These are phyloP conservation scores for Aphrophora alni DNA, from an alignment of 2,888 invertebrate genomes.

Conservation along the genomic window DNA sequence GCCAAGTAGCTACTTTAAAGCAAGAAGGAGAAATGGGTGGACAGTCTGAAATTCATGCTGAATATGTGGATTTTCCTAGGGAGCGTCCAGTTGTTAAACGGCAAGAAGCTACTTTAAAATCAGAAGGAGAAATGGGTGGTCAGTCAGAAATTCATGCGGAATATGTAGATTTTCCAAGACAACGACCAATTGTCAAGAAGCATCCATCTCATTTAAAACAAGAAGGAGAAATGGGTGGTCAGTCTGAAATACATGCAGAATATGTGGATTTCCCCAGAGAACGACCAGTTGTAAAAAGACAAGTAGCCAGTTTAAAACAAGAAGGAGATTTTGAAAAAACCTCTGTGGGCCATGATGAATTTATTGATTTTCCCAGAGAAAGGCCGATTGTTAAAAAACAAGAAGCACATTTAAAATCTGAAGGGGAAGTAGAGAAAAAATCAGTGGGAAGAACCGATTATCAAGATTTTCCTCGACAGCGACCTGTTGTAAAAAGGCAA, in stretches of 20 bases:
- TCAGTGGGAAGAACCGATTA: constrained; percentile 36
- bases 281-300: constrained; percentile 41
- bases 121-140: constrained; percentile 34
- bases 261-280: constrained; percentile 44
- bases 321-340: constrained; percentile 44
- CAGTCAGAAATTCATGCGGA: constrained; percentile 42
- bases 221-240: constrained; percentile 42
- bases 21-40: constrained; percentile 43
- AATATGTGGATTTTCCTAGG: constrained; percentile 44
- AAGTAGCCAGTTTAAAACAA: constrained; percentile 38
- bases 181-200: constrained; percentile 20
- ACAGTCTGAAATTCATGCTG: constrained; percentile 36
- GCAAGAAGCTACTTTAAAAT: constrained; percentile 42
- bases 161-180: constrained; percentile 42
- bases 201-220: constrained; percentile 43
- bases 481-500: constrained; percentile 25
- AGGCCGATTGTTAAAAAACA: constrained; percentile 29
- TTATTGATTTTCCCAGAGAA: constrained; percentile 44
- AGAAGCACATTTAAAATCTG: constrained; percentile 30
- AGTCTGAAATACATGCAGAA: constrained; percentile 40
- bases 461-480: constrained; percentile 31
- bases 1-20: constrained; percentile 41
- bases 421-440: constrained; percentile 41
- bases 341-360: constrained; percentile 41
- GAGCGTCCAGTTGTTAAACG: constrained; percentile 41